A percentile compares a stretch with the other conserved stretches of the same genome.
Conservation (phyloP, 1,140 invertebrate genomes). For the Cotesia glomerata region DNA sequence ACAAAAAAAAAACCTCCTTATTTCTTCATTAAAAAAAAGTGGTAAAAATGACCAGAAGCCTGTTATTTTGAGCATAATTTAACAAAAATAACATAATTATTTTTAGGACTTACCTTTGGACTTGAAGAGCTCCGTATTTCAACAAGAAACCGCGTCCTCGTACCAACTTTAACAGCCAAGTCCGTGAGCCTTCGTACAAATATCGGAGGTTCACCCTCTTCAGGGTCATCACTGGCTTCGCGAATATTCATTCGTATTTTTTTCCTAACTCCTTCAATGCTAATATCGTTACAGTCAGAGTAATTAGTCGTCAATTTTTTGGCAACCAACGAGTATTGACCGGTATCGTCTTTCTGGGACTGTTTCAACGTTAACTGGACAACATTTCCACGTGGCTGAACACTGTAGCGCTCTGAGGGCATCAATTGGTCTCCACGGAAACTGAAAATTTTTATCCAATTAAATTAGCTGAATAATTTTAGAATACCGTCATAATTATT, state of each 20-base stretch:
- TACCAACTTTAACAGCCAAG: constrained; percentile 84
- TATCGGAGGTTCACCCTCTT: constrained; percentile 72
- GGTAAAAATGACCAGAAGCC: too few species aligned
- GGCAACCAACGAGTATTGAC: constrained; percentile 67
- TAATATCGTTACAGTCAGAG: constrained; percentile 19
- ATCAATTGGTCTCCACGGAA: constrained; percentile 55
- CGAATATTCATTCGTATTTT: constrained; percentile 53
- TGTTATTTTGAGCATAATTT: too few species aligned
- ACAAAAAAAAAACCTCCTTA: too few species aligned
- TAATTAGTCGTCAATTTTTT: constrained; percentile 55
- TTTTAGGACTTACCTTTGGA: constrained; percentile 68
- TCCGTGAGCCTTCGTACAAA: constrained; percentile 80
- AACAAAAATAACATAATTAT: too few species aligned
- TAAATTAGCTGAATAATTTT: constrained; percentile 5
- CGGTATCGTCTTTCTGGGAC: constrained; percentile 63
- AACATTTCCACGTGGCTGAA: constrained; percentile 59
- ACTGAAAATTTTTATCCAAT: constrained; percentile 36
- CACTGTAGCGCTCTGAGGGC: constrained; percentile 54
- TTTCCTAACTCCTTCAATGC: constrained; percentile 38
- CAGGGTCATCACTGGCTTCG: constrained; percentile 42
- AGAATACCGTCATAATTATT: background rate
- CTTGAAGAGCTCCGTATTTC: constrained; percentile 81
- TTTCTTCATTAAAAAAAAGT: too few species aligned
- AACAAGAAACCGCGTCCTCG: constrained; percentile 80
- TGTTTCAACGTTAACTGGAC: constrained; percentile 65